Evolutionary conservation across 1,140 invertebrate species (phyloP), one percentile per base, ranked within the genome.

Genomic region (Agrilus planipennis): DNA sequence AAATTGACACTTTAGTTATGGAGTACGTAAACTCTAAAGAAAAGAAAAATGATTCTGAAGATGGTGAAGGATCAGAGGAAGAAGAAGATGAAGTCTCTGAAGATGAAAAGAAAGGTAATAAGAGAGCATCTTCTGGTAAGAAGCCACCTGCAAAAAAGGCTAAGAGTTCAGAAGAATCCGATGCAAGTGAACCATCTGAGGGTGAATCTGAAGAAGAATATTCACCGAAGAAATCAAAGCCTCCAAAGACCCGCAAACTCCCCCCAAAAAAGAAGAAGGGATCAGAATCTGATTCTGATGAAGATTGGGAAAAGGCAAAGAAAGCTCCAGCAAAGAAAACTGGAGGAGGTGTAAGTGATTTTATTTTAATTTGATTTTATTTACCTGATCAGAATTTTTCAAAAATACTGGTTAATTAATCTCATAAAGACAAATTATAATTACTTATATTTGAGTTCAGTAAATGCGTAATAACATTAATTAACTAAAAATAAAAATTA

Each of bases 1-100:
- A 89, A 58, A 80, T 90, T 18, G 86, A 90, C 51, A 74, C 78
- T 47, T 63, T 90, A 25, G 83, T 90, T 0, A 85, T 89, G 81
- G 80, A 81, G 43, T 75, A 70, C 49, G 64, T 81, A 27, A 70
- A 77, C 53, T 70, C 73, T 27, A 76, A 75, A 47, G 64, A 70
- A 45, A 71, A 70, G 48, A 69, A 71, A 44, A 62, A 63, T 11
- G 62, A 67, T 0, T 67, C 68, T 12, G 70, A 72, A 38, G 65
- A 70, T 11, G 71, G 68, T 0, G 74, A 75, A 16, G 72, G 75
- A 2, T 74, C 73, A 2, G 77, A 79, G 22, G 74, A 76, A 6
- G 67, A 73, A 22, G 70, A 73, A 7, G 69, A 73, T 4, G 72
- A 73, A 19, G 68, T 66, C 4, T 72, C 73, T 11, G 70, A 6